A percentile compares a stretch with the other conserved stretches of the same genome.
Conservation (phyloP, 2,797 vertebrate genomes). For the Rhinoraja longicauda region DNA sequence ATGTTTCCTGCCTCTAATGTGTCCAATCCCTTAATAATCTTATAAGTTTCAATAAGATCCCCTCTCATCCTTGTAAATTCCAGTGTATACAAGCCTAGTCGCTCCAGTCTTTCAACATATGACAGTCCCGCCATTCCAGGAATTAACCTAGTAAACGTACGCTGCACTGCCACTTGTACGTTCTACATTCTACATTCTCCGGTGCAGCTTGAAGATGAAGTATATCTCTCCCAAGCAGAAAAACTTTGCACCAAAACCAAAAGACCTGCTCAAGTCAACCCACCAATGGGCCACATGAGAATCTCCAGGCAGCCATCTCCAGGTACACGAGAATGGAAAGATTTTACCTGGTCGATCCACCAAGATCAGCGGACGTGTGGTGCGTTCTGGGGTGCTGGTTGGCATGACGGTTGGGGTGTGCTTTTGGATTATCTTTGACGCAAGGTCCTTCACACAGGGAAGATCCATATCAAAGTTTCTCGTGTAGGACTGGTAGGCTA, state of each 20-base stretch:
- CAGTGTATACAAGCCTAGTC: too few relatives aligned
- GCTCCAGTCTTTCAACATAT: too few relatives aligned
- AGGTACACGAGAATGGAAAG: constrained; percentile 5
- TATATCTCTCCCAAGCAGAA: background rate
- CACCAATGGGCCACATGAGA: background rate
- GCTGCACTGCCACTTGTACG: too few relatives aligned
- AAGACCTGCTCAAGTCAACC: background rate
- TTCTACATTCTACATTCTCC: too few relatives aligned
- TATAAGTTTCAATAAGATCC: too few relatives aligned
- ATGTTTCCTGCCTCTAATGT: too few relatives aligned
- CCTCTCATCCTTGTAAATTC: too few relatives aligned
- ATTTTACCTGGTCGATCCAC: background rate
- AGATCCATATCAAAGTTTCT: background rate
- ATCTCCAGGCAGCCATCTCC: background rate
- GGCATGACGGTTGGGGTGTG: background rate
- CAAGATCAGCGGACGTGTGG: background rate
- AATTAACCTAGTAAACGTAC: too few relatives aligned
- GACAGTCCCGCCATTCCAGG: too few relatives aligned
- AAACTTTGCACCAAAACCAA: background rate
- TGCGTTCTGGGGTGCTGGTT: background rate
- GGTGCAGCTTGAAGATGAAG: background rate
- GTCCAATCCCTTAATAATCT: too few relatives aligned
- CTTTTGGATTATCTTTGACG: background rate
- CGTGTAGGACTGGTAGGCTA: background rate
- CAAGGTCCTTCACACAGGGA: constrained; percentile 14